Conservation (phyloP, 2,888 invertebrate genomes). For the Venusia cambrica region DNA sequence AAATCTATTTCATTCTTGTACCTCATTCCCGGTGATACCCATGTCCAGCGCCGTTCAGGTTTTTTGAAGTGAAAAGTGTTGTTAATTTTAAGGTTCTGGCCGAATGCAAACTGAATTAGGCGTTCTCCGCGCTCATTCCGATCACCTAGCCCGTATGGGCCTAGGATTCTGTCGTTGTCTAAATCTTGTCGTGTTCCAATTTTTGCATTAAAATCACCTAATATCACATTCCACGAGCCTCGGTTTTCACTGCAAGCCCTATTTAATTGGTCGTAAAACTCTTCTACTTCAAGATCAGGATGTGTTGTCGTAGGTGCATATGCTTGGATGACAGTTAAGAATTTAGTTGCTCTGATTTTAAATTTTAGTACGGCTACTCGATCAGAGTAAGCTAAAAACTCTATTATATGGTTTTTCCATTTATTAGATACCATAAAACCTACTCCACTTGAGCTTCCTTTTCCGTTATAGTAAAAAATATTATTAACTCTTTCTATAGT, state of each 20-base stretch:
- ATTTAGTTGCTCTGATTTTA: background rate
- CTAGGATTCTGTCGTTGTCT: no score
- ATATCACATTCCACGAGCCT: background rate
- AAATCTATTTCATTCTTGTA: conserved; percentile 1
- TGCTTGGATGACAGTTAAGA: conserved; percentile 7
- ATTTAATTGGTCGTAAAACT: conserved; percentile 7
- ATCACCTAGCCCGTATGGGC: no score
- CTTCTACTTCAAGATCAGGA: conserved; percentile 10
- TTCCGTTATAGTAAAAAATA: conserved; percentile 10
- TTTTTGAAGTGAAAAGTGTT: no score
- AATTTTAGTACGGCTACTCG: conserved; percentile 11
- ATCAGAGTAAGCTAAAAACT: conserved; percentile 9
- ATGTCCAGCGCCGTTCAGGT: no score
- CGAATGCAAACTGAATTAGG: background rate
- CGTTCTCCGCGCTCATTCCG: conserved; percentile 1
- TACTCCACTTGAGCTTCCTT: conserved; percentile 6
- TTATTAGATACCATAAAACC: conserved; percentile 14
- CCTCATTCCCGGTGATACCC: background rate
- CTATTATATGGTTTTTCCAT: conserved; percentile 10
- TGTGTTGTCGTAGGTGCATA: conserved; percentile 9
- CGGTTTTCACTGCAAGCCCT: background rate
- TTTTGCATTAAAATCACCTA: no score
- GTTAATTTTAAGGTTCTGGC: no score
- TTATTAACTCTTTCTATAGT: conserved; percentile 3
- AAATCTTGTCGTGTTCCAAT: background rate